Evolutionary conservation across 1,140 invertebrate species (phyloP).

Genomic region (Drosophila oshimai): DNA sequence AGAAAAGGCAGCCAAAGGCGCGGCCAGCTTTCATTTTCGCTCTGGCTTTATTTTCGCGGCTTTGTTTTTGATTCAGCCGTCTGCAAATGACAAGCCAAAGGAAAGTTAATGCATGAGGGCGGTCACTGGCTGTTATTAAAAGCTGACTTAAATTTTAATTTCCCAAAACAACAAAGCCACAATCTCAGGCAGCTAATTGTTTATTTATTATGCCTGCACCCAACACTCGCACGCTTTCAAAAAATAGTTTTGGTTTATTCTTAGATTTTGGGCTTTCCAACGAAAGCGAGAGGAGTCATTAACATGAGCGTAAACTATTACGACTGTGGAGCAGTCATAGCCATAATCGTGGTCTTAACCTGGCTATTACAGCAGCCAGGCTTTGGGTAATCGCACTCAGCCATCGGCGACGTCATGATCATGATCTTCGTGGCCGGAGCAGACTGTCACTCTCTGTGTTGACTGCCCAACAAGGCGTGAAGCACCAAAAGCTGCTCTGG

Average conservation of each 20-base stretch:
- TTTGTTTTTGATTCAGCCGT: constrained; percentile 4
- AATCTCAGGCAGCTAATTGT: constrained; percentile 43
- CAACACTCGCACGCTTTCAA: constrained; percentile 42
- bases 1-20: constrained; percentile 64
- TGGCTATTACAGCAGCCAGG: constrained; percentile 62
- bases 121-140: constrained; percentile 67
- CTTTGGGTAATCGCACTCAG: constrained; percentile 60
- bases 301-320: constrained; percentile 63
- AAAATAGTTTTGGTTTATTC: constrained; percentile 31
- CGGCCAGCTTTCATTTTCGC: constrained; percentile 69
- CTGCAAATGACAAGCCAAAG: constrained; percentile 40
- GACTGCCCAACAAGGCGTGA: constrained; percentile 76
- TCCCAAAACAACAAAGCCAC: constrained; percentile 13
- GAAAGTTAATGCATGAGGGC: constrained; percentile 62
- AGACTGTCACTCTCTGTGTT: constrained; percentile 28
- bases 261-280: constrained; percentile 59
- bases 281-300: constrained; percentile 73
- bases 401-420: constrained; percentile 21
- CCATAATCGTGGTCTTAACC: constrained; percentile 29
- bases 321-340: constrained; percentile 35
- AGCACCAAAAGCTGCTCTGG: constrained; percentile 52
- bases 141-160: constrained; percentile 55
- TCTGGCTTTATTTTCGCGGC: constrained; percentile 26
- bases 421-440: constrained; percentile 17
- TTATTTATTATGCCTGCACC: constrained; percentile 44